These are phyloP conservation scores for Rhabdomys dilectus DNA, from an alignment of 2,113 vertebrate species.

Conservation along the genomic window DNA sequence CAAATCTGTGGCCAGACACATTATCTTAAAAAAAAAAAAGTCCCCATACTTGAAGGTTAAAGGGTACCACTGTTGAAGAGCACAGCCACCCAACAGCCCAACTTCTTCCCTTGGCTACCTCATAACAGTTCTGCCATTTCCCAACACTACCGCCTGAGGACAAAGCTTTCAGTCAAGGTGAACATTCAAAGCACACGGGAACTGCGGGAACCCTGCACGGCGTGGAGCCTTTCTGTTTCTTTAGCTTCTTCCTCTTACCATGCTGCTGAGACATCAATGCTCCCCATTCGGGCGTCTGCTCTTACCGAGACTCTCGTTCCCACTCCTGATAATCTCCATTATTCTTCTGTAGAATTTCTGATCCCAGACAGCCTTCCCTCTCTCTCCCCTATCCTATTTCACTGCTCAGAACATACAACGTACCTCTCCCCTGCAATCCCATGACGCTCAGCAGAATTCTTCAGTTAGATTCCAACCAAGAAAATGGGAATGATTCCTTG, in stretches of 20 bases:
- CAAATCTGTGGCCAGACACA: background rate
- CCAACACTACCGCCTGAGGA: background rate
- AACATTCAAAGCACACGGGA: background rate
- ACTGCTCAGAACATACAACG: background rate
- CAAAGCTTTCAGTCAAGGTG: background rate
- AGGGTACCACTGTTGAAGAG: background rate
- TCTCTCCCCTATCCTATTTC: background rate
- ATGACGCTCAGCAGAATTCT: background rate
- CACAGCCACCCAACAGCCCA: background rate
- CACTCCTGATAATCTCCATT: background rate
- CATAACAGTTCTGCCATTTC: background rate
- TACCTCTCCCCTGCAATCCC: background rate
- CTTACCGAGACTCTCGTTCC: background rate
- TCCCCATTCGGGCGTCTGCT: background rate
- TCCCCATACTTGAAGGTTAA: background rate
- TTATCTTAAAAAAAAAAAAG: background rate
- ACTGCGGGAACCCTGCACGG: background rate
- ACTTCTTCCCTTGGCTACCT: background rate
- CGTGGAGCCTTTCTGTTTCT: background rate
- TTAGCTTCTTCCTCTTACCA: background rate
- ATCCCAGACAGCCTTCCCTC: background rate
- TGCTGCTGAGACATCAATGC: background rate
- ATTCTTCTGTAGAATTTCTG: background rate
- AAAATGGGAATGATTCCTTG: conserved; percentile 9
- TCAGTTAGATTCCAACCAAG: background rate